Evolutionary conservation across 2,888 invertebrate genomes (phyloP).

Genomic region (Thecocarcelia acutangulata): DNA sequence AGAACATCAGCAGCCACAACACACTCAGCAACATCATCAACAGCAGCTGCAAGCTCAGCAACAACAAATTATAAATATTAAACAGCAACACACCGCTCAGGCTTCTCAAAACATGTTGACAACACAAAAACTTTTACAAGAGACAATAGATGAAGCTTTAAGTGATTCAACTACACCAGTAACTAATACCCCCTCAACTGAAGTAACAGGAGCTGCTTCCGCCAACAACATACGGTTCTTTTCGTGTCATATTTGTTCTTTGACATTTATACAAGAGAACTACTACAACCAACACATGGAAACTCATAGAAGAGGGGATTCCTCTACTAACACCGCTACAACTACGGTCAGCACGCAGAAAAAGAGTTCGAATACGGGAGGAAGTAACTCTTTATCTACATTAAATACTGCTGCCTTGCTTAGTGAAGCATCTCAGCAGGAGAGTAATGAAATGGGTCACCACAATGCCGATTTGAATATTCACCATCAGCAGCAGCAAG

Average conservation of each 20-base stretch:
- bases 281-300: slow-evolving; percentile 82
- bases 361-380: slow-evolving; percentile 50
- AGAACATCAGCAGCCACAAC: slow-evolving; percentile 78
- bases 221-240: slow-evolving; percentile 81
- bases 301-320: slow-evolving; percentile 78
- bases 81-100: slow-evolving; percentile 55
- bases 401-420: slow-evolving; percentile 76
- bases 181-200: slow-evolving; percentile 72
- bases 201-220: slow-evolving; percentile 75
- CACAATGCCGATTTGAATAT: slow-evolving; percentile 60
- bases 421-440: slow-evolving; percentile 73
- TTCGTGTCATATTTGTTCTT: slow-evolving; percentile 81
- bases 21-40: slow-evolving; percentile 72
- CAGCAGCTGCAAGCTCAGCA: slow-evolving; percentile 70
- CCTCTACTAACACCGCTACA: slow-evolving; percentile 66
- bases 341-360: slow-evolving; percentile 64
- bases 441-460: slow-evolving; percentile 65
- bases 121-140: slow-evolving; percentile 81
- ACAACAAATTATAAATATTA: slow-evolving; percentile 61
- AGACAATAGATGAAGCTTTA: slow-evolving; percentile 81
- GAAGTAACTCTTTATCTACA: slow-evolving; percentile 65
- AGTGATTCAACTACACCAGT: slow-evolving; percentile 76
- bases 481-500: slow-evolving; percentile 59
- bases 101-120: slow-evolving; percentile 73
- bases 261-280: slow-evolving; percentile 81